Conservation (phyloP, 2,888 invertebrate genomes). For the Meta bourneti region DNA sequence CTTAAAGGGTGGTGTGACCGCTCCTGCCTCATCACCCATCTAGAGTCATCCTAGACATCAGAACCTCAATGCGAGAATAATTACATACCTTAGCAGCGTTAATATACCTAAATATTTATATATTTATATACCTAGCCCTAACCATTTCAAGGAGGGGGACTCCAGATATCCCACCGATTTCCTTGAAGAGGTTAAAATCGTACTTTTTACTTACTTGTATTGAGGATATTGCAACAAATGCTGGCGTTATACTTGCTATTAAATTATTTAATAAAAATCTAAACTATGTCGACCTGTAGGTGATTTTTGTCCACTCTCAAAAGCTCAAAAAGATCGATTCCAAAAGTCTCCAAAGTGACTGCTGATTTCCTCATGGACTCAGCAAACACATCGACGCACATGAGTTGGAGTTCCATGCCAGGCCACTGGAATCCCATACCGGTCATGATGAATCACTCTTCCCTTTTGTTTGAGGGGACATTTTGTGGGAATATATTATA, state of each 20-base stretch:
- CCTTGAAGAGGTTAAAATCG: too few relatives aligned
- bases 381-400: conserved; percentile 78
- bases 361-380: conserved; percentile 88
- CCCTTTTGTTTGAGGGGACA: conserved; percentile 83
- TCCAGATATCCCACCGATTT: too few relatives aligned
- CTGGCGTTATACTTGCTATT: conserved; percentile 29
- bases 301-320: conserved; percentile 88
- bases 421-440: conserved; percentile 86
- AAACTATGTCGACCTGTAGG: conserved; percentile 82
- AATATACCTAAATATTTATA: too few relatives aligned
- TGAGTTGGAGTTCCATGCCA: conserved; percentile 58
- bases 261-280: too few relatives aligned
- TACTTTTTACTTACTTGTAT: conserved; percentile 81
- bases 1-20: too few relatives aligned
- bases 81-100: too few relatives aligned
- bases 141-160: too few relatives aligned
- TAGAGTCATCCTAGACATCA: too few relatives aligned
- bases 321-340: conserved; percentile 89
- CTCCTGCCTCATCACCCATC: too few relatives aligned
- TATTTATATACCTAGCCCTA: too few relatives aligned
- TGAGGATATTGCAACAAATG: conserved; percentile 82
- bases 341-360: conserved; percentile 88
- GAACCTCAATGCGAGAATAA: too few relatives aligned
- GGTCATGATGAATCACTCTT: conserved; percentile 94
- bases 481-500: not conserved